Percentiles rank a stretch among this genome's conserved stretches.
Evolutionary conservation across 2,797 vertebrate species (phyloP).

Genomic region (Lutjanus campechanus): DNA sequence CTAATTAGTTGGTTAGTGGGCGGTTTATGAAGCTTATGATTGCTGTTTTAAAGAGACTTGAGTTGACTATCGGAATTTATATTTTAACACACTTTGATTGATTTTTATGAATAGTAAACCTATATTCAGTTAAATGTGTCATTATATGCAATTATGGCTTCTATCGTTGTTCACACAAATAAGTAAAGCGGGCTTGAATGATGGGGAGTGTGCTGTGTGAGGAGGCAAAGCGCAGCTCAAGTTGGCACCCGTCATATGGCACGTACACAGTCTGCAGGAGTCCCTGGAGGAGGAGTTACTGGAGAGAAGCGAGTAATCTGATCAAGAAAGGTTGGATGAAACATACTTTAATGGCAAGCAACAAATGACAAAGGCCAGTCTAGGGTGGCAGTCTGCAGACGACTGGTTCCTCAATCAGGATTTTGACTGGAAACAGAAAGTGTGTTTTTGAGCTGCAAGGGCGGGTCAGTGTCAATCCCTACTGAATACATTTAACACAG

Average conservation of each 20-base stretch:
- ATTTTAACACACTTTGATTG: not conserved
- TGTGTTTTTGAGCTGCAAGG: not conserved
- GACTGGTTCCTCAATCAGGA: not conserved
- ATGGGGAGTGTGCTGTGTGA: conserved; percentile 29
- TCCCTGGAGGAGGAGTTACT: conserved; percentile 68
- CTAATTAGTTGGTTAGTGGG: not conserved
- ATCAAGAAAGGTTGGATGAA: conserved; percentile 60
- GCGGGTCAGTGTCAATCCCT: not conserved
- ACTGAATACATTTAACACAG: not conserved
- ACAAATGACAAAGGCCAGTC: conserved; percentile 29
- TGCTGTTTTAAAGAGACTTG: not conserved
- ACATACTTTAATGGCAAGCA: conserved; percentile 53
- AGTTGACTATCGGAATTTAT: not conserved
- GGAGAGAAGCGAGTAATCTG: conserved; percentile 59
- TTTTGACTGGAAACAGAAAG: conserved; percentile 27
- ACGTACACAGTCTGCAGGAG: conserved; percentile 79
- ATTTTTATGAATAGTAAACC: not conserved
- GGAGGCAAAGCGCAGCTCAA: conserved; percentile 43
- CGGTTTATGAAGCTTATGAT: not conserved
- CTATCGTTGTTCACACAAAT: not conserved
- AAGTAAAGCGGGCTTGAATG: conserved; percentile 17
- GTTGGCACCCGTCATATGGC: conserved; percentile 67
- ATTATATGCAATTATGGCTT: not conserved
- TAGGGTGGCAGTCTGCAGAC: not conserved
- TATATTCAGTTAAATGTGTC: not conserved